Evolutionary conservation across 2,113 vertebrate genomes (phyloP).

Genomic region (Daubentonia madagascariensis): DNA sequence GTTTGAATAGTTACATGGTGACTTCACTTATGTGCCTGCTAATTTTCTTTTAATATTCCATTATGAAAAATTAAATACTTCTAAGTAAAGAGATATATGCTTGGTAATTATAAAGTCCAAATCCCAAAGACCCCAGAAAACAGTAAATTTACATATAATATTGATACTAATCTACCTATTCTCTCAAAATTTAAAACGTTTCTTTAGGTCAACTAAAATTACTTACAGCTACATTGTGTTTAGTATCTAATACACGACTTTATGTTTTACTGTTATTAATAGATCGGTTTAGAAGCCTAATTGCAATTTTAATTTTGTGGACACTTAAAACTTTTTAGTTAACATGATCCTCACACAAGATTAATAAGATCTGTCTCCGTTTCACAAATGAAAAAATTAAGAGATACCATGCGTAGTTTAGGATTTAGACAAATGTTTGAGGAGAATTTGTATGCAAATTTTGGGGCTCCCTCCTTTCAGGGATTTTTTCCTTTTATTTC

Average conservation of each 20-base stretch:
- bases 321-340: neutral
- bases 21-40: neutral
- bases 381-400: slow-evolving; percentile 35
- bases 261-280: neutral
- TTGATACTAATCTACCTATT: neutral
- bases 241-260: neutral
- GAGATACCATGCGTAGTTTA: neutral
- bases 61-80: neutral
- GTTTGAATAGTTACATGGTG: neutral
- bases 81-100: neutral
- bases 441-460: neutral
- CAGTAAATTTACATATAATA: neutral
- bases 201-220: neutral
- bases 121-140: neutral
- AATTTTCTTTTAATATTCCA: neutral
- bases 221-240: neutral
- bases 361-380: slow-evolving; percentile 10
- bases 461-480: neutral
- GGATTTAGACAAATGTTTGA: neutral
- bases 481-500: neutral
- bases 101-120: neutral
- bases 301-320: neutral
- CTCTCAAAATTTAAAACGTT: neutral
- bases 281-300: neutral
- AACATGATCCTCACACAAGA: neutral